Conservation (phyloP, 23 tunicate species). For the Diplosoma virens region DNA sequence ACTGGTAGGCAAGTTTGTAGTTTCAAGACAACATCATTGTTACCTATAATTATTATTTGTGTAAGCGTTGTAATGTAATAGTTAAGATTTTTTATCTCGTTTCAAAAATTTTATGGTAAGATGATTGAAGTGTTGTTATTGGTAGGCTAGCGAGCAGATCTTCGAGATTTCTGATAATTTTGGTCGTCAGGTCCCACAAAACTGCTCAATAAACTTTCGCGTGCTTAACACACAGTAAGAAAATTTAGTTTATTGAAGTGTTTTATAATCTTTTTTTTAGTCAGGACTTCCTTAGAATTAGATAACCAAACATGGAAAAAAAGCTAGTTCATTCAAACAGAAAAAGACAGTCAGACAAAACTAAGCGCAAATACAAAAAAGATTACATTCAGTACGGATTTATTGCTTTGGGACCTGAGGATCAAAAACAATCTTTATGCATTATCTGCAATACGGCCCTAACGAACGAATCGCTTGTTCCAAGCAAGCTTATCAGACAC, state of each 20-base stretch:
- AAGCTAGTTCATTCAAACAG: conserved; percentile 33
- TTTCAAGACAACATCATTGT: too few relatives aligned
- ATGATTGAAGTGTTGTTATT: neutral
- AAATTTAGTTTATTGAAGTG: conserved; percentile 13
- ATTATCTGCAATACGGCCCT: conserved; percentile 63
- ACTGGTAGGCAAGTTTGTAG: too few relatives aligned
- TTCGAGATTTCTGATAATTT: conserved; percentile 11
- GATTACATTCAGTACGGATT: conserved; percentile 56
- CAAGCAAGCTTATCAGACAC: conserved; percentile 63
- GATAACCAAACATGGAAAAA: conserved; percentile 29
- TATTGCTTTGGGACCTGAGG: conserved; percentile 51
- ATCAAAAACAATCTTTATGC: conserved; percentile 58
- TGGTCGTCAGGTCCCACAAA: conserved; percentile 15
- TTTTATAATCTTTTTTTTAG: conserved; percentile 4
- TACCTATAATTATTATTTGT: neutral
- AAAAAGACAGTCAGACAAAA: conserved; percentile 39
- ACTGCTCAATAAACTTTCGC: conserved; percentile 11
- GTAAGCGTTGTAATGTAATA: conserved; percentile 11
- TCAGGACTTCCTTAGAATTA: conserved; percentile 4
- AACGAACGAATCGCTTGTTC: conserved; percentile 68
- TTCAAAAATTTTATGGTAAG: neutral
- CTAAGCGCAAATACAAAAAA: conserved; percentile 43
- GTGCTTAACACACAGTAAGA: conserved; percentile 6
- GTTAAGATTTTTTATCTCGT: too few relatives aligned
- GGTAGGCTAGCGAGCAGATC: neutral